Base-by-base conservation (phyloP, 2,888 invertebrate species). In the Ashinkailepas kermadecensis region DNA sequence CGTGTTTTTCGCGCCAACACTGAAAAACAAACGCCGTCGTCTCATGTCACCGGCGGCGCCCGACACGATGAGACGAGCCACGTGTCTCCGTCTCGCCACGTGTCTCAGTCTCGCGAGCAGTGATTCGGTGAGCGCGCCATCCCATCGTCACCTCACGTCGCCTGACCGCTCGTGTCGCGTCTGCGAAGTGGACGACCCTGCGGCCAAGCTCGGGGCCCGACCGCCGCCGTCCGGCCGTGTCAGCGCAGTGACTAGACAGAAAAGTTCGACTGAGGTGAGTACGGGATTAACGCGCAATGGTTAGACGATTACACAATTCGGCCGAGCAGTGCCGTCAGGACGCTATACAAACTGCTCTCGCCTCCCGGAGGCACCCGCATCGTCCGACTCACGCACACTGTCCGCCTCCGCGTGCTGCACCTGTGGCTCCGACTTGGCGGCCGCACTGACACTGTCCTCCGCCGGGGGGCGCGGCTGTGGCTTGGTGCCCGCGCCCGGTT, bases 301-400 rank as follows among this genome's bases (percentile, higher is more conserved):
- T 67, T 67, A 67, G 67, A 25, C 67, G 15, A 25, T 15, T 74
- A 54, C 15, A 8, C 54, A 9, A 21, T 39, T 11, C 8, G 18
- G 74, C 7, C 74, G 21, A 18, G 54, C 54, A 59, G 11, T 59
- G 12, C 15, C 59, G 11, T 59, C 15, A 1, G 39, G 11, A 23
- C 13, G 54, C 74, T 74, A 74, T 54, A 74, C 74, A 21, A 74
- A 74, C 74, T 25, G 39, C 54, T 74, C 74, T 7, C 13, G 54
- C 74, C 74, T 39, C 54, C 54, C 74, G 18, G 74, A 54, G 74
- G 74, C 39, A 54, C 74, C 74, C 74, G 74, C 74, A 9, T 74
- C 74, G 54, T 74, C 74, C 74, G 74, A 74, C 54, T 54, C 39
- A 54, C 15, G 11, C 18, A 54, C 54, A 7, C 9, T 18, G 54